These are phyloP conservation scores for Lasioglossum leucozonium DNA, from an alignment of 2,888 invertebrate species.

Conservation along the genomic window DNA sequence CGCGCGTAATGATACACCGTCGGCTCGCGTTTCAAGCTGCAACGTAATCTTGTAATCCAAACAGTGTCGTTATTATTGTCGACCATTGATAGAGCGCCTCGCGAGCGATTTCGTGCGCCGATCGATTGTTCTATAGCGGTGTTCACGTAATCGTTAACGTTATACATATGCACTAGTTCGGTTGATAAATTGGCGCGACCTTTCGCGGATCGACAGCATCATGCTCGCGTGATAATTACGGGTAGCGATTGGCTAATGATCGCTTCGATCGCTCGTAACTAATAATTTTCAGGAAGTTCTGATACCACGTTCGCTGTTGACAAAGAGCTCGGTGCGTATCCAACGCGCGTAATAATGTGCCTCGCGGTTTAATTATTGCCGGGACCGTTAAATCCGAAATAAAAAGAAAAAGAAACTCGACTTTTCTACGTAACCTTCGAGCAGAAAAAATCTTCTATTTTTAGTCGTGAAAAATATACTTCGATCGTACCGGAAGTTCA, in stretches of 20 bases:
- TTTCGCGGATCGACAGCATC: not conserved
- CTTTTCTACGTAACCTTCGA: too few species aligned
- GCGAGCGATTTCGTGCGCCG: not conserved
- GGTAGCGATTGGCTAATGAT: not conserved
- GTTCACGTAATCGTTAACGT: not conserved
- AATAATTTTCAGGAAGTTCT: not conserved
- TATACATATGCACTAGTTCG: too few species aligned
- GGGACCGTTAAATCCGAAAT: too few species aligned
- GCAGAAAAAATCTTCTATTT: too few species aligned
- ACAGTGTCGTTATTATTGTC: not conserved
- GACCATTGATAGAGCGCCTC: slow-evolving; percentile 4
- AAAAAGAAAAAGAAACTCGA: too few species aligned
- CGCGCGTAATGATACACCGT: slow-evolving; percentile 14
- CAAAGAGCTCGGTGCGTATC: not conserved
- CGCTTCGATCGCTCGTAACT: not conserved
- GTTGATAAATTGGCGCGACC: not conserved
- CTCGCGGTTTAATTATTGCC: too few species aligned
- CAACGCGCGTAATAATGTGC: not conserved
- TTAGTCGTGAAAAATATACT: too few species aligned
- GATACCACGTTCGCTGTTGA: not conserved
- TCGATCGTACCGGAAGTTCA: too few species aligned
- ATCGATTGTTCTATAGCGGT: not conserved
- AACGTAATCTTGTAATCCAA: slow-evolving; percentile 19
- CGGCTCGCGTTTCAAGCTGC: slow-evolving; percentile 20
- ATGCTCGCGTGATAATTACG: not conserved